Percentiles rank a stretch among this genome's conserved stretches.
phyloP scores from a whole-genome alignment of 2,113 vertebrate genomes.

The Vanacampus margaritifer region DNA sequence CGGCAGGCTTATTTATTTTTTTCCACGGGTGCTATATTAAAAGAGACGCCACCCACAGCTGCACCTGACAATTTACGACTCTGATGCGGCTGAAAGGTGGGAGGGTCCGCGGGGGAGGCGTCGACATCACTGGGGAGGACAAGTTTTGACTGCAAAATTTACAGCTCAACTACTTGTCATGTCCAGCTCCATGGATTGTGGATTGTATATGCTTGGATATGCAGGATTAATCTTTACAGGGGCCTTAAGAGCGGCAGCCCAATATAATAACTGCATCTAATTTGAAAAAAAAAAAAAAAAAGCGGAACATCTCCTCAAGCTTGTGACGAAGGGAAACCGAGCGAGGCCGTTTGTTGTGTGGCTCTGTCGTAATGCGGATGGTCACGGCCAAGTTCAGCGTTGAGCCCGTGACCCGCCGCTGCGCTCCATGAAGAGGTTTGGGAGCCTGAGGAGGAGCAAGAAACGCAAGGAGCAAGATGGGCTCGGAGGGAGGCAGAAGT shows the following conservation, averaged over 20 bases:
- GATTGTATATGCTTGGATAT: conserved; percentile 6
- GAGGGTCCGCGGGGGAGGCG: conserved; percentile 5
- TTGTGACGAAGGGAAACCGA: conserved; percentile 7
- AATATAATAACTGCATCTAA: neutral
- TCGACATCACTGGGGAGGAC: conserved; percentile 46
- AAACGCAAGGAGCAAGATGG: conserved; percentile 76
- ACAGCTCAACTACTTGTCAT: conserved; percentile 18
- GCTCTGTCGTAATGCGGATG: conserved; percentile 37
- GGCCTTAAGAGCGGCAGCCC: neutral
- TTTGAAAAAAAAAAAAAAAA: neutral
- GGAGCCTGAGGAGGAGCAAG: conserved; percentile 87
- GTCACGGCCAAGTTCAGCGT: conserved; percentile 54
- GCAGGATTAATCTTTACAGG: conserved; percentile 2
- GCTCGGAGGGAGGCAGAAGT: conserved; percentile 76
- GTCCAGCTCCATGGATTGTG: conserved; percentile 4
- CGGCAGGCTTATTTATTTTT: conserved; percentile 41
- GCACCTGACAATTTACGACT: conserved; percentile 78
- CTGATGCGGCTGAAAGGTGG: conserved; percentile 13
- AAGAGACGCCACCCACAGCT: conserved; percentile 78
- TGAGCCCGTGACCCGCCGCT: conserved; percentile 33
- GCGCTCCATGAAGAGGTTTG: conserved; percentile 90
- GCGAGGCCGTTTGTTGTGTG: neutral
- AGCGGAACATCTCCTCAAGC: neutral
- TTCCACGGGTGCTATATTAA: conserved; percentile 71
- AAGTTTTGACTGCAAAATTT: conserved; percentile 39